phyloP scores from a whole-genome alignment of 2,113 vertebrate genomes.

The Pelodiscus sinensis region DNA sequence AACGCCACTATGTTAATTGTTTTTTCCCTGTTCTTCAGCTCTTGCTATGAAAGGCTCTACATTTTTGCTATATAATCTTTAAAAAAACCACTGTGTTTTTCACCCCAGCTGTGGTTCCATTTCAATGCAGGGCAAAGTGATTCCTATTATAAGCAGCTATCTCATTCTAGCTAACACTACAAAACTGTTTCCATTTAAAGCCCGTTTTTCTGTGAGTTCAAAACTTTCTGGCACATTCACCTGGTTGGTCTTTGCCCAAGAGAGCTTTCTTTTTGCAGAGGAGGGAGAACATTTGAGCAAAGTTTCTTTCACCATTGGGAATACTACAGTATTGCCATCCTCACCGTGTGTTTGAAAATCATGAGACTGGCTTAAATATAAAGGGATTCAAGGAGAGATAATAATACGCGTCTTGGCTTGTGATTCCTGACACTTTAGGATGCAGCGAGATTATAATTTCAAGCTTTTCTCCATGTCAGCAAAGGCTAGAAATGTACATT shows the following conservation, averaged over 20 bases:
- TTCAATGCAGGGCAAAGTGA: background rate
- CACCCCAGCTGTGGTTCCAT: background rate
- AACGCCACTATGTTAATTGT: background rate
- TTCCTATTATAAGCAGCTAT: background rate
- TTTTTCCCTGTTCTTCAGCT: background rate
- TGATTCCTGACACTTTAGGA: background rate
- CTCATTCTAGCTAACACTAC: background rate
- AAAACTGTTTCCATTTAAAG: background rate
- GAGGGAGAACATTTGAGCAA: background rate
- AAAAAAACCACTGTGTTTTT: background rate
- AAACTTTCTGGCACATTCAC: background rate
- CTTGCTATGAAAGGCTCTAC: background rate
- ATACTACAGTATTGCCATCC: background rate
- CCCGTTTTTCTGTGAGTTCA: background rate
- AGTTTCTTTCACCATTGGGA: background rate
- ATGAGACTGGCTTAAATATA: background rate
- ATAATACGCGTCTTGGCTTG: background rate
- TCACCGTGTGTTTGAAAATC: background rate
- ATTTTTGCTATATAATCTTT: too few relatives aligned
- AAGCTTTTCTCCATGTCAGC: background rate
- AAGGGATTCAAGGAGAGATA: background rate
- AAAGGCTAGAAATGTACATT: background rate
- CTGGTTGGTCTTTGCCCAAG: background rate
- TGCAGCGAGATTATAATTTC: background rate
- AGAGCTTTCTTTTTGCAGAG: background rate